Percentiles rank a stretch among this genome's conserved stretches.
Evolutionary conservation across 2,113 vertebrate genomes (phyloP).

Genomic region (Percopsis transmontana): DNA sequence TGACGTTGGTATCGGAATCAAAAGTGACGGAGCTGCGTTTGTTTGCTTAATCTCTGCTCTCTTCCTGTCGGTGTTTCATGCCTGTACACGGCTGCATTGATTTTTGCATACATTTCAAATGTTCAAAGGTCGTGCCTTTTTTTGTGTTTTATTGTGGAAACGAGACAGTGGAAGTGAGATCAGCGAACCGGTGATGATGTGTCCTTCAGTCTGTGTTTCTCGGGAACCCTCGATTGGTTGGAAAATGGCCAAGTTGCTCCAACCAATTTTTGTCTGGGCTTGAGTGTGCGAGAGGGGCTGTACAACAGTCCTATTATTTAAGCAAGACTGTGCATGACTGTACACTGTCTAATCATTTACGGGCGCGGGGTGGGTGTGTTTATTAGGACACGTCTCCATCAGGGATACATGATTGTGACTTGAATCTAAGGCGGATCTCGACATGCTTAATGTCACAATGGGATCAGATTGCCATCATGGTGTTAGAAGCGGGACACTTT

Average conservation of each 20-base stretch:
- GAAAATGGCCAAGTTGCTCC: constrained; percentile 19
- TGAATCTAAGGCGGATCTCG: too few relatives aligned
- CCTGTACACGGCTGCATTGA: neutral
- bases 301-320: constrained; percentile 33
- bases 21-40: constrained; percentile 9
- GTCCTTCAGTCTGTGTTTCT: constrained; percentile 23
- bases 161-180: constrained; percentile 14
- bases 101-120: constrained; percentile 24
- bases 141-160: constrained; percentile 18
- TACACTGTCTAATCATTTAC: constrained; percentile 36
- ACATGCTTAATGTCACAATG: too few relatives aligned
- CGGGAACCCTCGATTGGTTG: constrained; percentile 15
- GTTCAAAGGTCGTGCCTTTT: constrained; percentile 35
- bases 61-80: neutral
- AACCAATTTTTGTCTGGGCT: constrained; percentile 52
- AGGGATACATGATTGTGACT: too few relatives aligned
- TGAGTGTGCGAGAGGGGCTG: constrained; percentile 28
- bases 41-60: constrained; percentile 1
- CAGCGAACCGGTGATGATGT: constrained; percentile 41
- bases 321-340: constrained; percentile 65
- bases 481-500: too few relatives aligned
- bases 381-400: constrained; percentile 24
- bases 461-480: too few relatives aligned
- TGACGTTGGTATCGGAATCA: too few relatives aligned
- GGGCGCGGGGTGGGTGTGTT: constrained; percentile 25